Base-by-base conservation (phyloP, 2,888 invertebrate species). In the Cryptus armator region DNA sequence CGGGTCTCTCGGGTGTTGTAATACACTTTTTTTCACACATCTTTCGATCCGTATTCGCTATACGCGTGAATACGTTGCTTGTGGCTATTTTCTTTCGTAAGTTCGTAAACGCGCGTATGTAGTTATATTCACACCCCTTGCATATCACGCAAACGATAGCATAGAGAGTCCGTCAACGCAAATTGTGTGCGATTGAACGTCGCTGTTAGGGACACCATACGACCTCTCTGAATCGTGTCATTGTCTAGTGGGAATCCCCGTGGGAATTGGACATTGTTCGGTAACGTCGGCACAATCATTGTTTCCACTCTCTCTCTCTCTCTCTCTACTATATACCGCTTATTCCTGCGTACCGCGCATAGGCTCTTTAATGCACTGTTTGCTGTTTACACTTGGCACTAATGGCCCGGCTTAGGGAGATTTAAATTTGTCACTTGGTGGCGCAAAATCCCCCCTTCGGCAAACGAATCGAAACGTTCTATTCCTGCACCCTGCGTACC, bases 371-470 rank as follows among this genome's bases (percentile, higher is more conserved):
- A 92, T 92, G 92, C 91, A 92, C 90, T 92, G 92, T 92, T 93
- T 92, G 90, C 90, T 93, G 92, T 93, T 93, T 93, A 92, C 93
- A 91, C 90, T 93, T 90, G 86, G 90, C 92, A 91, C 93, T 93
- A 93, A 93, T 93, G 93, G 93, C 87, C 90, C 88, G 89, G 93
- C 93, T 93, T 93, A 93, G 93, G 89, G 92, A 93, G 93, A 93
- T 93, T 93, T 93, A 93, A 93, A 93, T 93, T 93, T 92, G 90
- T 90, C 91, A 90, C 89, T 90, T 87, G 90, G 88, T 87, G 89
- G 88, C 83, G 64, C 86, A 71, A 32, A 81, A 68, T 62, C 51
- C 74, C 64, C 67, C 70, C 76, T 62, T 48, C 16, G 29, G 32
- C 67, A 74, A 43, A 82, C 64, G 32, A 64, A 74, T 66, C 51